These are phyloP conservation scores for Taeniopygia guttata DNA, from an alignment of 2,797 vertebrate species.

Conservation along the genomic window DNA sequence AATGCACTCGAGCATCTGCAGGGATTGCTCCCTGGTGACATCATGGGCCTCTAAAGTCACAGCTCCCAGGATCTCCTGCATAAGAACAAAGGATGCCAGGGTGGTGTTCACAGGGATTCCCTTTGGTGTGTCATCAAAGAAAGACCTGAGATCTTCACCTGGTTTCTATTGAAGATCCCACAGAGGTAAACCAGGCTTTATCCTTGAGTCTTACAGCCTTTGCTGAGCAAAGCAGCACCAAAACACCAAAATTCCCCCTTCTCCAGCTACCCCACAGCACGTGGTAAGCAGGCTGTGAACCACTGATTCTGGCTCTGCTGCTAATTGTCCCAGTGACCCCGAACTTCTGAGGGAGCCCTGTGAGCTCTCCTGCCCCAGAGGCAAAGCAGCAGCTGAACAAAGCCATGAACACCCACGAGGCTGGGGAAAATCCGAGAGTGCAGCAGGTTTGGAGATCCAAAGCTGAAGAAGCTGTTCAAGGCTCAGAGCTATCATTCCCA, in stretches of 20 bases:
- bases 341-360: accelerated
- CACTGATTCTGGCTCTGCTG: background rate
- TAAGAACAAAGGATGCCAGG: background rate
- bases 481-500: background rate
- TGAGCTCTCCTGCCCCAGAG: background rate
- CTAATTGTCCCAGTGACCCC: background rate
- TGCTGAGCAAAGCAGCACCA: background rate
- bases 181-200: background rate
- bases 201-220: background rate
- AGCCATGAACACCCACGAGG: background rate
- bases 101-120: background rate
- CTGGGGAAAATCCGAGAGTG: background rate
- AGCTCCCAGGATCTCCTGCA: accelerated
- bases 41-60: background rate
- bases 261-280: background rate
- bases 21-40: background rate
- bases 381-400: background rate
- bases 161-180: background rate
- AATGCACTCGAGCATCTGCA: accelerated
- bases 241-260: background rate
- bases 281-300: accelerated
- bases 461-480: background rate
- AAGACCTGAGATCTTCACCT: background rate
- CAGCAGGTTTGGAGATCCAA: background rate
- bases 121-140: accelerated